phyloP scores from a whole-genome alignment of 2,797 vertebrate genomes.

The Bovichtus diacanthus region DNA sequence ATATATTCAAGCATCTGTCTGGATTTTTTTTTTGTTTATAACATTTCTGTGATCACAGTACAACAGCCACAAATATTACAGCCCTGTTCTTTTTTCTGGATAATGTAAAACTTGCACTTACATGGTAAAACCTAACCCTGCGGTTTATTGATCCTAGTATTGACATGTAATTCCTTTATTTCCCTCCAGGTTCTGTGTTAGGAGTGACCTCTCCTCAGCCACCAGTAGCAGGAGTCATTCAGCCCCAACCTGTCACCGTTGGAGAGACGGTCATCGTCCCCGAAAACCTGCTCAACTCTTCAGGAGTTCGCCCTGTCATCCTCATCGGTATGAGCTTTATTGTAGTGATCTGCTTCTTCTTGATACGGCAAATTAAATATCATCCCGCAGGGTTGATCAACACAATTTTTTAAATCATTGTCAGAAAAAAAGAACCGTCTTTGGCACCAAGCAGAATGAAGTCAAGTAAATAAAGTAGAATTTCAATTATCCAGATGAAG shows the following conservation, averaged over 20 bases:
- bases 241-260: conserved; percentile 93
- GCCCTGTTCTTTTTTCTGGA: neutral
- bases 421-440: neutral
- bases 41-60: neutral
- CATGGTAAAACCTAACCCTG: neutral
- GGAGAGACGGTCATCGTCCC: conserved; percentile 97
- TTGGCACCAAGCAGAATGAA: neutral
- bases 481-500: neutral
- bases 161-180: neutral
- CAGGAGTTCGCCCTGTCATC: conserved; percentile 96
- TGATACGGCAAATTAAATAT: neutral
- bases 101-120: neutral
- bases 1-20: neutral
- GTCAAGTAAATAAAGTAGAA: neutral
- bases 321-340: conserved; percentile 89
- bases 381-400: neutral
- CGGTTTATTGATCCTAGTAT: neutral
- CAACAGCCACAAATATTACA: neutral
- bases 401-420: neutral
- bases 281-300: conserved; percentile 95
- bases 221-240: conserved; percentile 90
- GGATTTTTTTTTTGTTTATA: neutral
- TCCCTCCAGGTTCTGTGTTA: conserved; percentile 87
- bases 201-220: conserved; percentile 88
- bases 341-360: neutral